A percentile compares a stretch with the other conserved stretches of the same genome.
Evolutionary conservation across 2,888 invertebrate species (phyloP).

Genomic region (Mythimna ferrago): DNA sequence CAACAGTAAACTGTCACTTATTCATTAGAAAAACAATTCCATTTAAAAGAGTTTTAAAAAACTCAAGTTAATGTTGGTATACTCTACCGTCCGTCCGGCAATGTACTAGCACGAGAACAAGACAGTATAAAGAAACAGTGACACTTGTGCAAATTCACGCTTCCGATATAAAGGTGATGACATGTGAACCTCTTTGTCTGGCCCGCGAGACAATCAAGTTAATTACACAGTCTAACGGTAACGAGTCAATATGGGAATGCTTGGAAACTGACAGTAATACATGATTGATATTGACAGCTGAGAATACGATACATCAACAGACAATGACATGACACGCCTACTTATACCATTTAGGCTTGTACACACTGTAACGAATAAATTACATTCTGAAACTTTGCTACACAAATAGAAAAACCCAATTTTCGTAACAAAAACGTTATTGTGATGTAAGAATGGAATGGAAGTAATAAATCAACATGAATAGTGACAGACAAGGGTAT

Average conservation of each 20-base stretch:
- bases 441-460: constrained; percentile 27
- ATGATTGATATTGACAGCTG: constrained; percentile 59
- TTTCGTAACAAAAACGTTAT: constrained; percentile 39
- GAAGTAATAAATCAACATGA: constrained; percentile 48
- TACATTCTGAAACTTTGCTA: constrained; percentile 17
- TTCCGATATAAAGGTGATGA: constrained; percentile 60
- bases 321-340: constrained; percentile 11
- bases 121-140: constrained; percentile 38
- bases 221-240: constrained; percentile 61
- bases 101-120: constrained; percentile 29
- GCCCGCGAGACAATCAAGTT: constrained; percentile 60
- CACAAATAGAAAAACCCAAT: constrained; percentile 34
- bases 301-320: constrained; percentile 29
- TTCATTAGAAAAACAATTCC: no score
- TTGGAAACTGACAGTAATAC: constrained; percentile 45
- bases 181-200: constrained; percentile 59
- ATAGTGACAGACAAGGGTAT: constrained; percentile 46
- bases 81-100: constrained; percentile 5
- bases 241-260: constrained; percentile 50
- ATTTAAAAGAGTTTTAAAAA: no score
- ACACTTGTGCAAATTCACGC: constrained; percentile 70
- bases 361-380: constrained; percentile 18
- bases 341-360: constrained; percentile 5
- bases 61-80: neutral
- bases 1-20: no score